Percentiles rank a stretch among this genome's conserved stretches.
phyloP scores from a whole-genome alignment of 2,113 vertebrate species.

The Misgurnus anguillicaudatus region DNA sequence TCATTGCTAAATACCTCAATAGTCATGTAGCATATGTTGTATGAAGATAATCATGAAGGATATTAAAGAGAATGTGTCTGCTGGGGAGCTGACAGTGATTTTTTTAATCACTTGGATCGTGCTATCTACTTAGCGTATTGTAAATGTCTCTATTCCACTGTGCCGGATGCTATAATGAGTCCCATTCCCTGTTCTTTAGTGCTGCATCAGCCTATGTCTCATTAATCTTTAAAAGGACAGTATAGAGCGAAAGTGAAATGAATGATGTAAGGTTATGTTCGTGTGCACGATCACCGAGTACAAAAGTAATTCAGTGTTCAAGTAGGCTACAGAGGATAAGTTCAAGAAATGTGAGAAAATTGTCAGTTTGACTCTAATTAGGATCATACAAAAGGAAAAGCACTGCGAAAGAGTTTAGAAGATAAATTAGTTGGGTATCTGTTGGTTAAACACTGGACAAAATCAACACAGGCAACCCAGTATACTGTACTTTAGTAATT shows the following conservation, averaged over 20 bases:
- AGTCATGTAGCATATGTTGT: not conserved
- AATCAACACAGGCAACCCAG: too few relatives aligned
- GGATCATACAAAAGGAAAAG: not conserved
- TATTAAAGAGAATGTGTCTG: not conserved
- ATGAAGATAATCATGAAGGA: not conserved
- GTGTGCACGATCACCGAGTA: not conserved
- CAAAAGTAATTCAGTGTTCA: not conserved
- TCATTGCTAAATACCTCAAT: not conserved
- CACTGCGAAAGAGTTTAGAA: not conserved
- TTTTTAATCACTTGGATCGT: not conserved
- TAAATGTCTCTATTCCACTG: too few relatives aligned
- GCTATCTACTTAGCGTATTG: too few relatives aligned
- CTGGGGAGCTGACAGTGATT: not conserved
- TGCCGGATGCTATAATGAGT: too few relatives aligned
- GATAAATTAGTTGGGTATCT: not conserved
- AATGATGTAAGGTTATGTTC: too few relatives aligned
- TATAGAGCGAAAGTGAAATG: not conserved
- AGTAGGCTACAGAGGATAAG: not conserved
- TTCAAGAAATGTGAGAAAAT: not conserved
- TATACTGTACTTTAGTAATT: too few relatives aligned
- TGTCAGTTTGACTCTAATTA: slow-evolving; percentile 5
- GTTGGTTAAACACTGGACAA: too few relatives aligned
- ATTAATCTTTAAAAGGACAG: not conserved
- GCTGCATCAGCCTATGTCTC: not conserved
- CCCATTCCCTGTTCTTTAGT: not conserved